Evolutionary conservation across 2,113 vertebrate species (phyloP), one percentile per base, ranked within the genome.

Genomic region (Uria aalge): DNA sequence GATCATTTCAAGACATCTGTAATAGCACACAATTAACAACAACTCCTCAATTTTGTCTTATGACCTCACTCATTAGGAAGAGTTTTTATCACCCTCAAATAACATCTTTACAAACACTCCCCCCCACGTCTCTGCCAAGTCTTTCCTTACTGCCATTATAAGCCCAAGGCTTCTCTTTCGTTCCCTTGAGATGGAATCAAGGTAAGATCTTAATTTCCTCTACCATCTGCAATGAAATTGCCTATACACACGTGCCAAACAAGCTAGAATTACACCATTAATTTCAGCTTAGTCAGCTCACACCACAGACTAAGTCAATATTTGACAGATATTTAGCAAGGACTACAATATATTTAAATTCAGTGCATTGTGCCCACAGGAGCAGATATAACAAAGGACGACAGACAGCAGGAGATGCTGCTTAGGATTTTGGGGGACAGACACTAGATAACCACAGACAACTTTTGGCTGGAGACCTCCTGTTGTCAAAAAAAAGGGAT

Each of bases 231-330:
- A 88, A 13, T 5, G 40, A 81, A 85, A 63, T 11, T 68, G 66
- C 79, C 63, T 47, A 27, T 13, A 71, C 23, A 68, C 21, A 43
- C 2, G 0, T 75, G 85, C 85, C 90, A 96, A 90, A 83, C 47
- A 52, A 90, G 59, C 41, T 53, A n/a, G 32, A 80, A 77, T 76
- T 50, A 92, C 71, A 88, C 82, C 88, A 74, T 40, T 84, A 43
- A 74, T 80, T 97, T 89, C 89, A 84, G 79, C 72, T 94, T 77
- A 92, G 69, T 85, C 90, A 92, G 94, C 85, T 83, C 75, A 74
- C 12, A 2, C 88, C 45, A 47, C 71, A 74, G 75, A 76, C 85
- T 80, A 73, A 95, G 90, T 80, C 91, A 88, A 77, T 96, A 94
- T 92, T 77, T 88, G 82, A 82, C 69, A 85, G 81, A 85, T 88